Percentiles rank a stretch among this genome's conserved stretches.
Conservation (phyloP, 1,140 invertebrate species). For the Drosophila burlai region DNA sequence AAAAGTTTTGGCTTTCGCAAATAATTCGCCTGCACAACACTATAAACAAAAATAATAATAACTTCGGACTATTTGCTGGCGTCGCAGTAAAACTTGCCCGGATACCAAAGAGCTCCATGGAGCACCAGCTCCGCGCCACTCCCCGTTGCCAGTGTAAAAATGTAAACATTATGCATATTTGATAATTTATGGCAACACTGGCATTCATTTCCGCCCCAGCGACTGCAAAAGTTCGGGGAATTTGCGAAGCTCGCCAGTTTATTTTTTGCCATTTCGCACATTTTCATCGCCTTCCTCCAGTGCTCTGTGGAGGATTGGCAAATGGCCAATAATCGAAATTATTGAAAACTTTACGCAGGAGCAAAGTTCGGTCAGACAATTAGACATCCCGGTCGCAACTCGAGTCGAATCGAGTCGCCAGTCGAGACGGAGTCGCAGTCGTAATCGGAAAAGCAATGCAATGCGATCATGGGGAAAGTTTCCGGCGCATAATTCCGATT, state of each 20-base stretch:
- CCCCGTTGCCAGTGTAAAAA: constrained; percentile 56
- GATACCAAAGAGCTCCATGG: constrained; percentile 19
- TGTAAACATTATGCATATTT: constrained; percentile 85
- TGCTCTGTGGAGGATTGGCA: constrained; percentile 51
- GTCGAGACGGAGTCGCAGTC: constrained; percentile 48
- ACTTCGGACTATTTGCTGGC: constrained; percentile 70
- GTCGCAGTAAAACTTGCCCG: constrained; percentile 74
- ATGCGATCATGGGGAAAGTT: constrained; percentile 46
- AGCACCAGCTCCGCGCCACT: background rate
- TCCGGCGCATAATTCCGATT: constrained; percentile 54
- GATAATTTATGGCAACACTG: constrained; percentile 85
- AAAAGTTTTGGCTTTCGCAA: constrained; percentile 63
- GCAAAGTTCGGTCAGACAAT: constrained; percentile 76
- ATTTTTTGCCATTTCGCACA: constrained; percentile 51
- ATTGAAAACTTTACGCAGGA: constrained; percentile 79
- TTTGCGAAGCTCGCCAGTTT: constrained; percentile 46
- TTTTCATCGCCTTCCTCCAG: constrained; percentile 16
- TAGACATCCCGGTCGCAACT: constrained; percentile 68
- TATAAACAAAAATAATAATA: constrained; percentile 81
- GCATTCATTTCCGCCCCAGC: constrained; percentile 78
- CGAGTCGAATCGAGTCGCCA: constrained; percentile 11
- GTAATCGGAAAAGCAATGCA: constrained; percentile 25
- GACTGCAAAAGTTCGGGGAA: constrained; percentile 51
- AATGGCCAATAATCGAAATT: constrained; percentile 85
- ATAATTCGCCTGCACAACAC: constrained; percentile 70